These are phyloP conservation scores for Eudyptes chrysolophus DNA, from an alignment of 2,113 vertebrate genomes.

Conservation along the genomic window DNA sequence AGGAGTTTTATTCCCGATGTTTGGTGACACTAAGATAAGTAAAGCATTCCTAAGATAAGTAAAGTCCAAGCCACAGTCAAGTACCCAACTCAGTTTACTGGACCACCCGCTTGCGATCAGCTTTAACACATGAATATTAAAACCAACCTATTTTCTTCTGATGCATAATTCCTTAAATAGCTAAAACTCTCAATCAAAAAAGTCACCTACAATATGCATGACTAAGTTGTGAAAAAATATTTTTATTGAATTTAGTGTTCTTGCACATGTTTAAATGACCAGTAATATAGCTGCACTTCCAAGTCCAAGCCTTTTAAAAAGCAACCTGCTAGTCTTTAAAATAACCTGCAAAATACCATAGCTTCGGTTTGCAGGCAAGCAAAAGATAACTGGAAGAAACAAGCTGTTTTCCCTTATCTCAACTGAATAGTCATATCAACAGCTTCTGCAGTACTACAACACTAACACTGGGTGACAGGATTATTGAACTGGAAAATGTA, in stretches of 20 bases:
- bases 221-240: background rate
- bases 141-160: background rate
- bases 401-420: background rate
- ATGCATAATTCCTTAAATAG: background rate
- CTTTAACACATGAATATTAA: background rate
- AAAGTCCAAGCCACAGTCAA: background rate
- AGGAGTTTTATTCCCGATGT: too few species aligned
- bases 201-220: background rate
- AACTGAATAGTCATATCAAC: background rate
- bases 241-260: too few species aligned
- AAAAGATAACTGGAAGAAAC: background rate
- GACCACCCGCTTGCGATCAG: background rate
- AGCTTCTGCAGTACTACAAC: background rate
- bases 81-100: background rate
- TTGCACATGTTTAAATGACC: background rate
- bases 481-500: background rate
- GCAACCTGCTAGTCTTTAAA: background rate
- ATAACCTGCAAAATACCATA: background rate
- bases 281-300: background rate
- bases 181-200: background rate
- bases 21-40: background rate
- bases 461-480: background rate
- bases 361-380: background rate
- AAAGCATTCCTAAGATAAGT: background rate
- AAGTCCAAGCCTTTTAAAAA: background rate